These are phyloP conservation scores for Zoanthus sociatus DNA, from an alignment of 92 coral and sea anemone species.

Conservation along the genomic window DNA sequence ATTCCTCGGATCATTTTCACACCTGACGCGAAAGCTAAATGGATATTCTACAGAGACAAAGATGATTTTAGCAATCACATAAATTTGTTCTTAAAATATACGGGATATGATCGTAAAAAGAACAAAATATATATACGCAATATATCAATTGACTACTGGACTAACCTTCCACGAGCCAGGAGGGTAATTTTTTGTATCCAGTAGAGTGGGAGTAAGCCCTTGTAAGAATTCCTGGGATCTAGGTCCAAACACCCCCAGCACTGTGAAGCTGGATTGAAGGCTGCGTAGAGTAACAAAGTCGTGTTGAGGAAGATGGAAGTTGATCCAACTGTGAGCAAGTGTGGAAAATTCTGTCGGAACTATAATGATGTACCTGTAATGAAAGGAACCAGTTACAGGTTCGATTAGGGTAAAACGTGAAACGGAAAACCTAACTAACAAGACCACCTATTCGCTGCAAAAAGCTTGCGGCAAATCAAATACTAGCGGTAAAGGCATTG, in stretches of 20 bases:
- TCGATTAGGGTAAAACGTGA: no score
- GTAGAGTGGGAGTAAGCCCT: conserved; percentile 12
- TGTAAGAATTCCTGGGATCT: conserved; percentile 27
- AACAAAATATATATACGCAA: no score
- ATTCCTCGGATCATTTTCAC: conserved; percentile 20
- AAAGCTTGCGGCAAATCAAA: no score
- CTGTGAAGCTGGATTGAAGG: conserved; percentile 26
- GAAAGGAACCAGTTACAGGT: no score
- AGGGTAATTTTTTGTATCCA: conserved; percentile 4
- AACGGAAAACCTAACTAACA: no score
- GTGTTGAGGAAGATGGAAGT: conserved; percentile 15
- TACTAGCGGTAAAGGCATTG: no score
- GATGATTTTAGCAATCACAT: not conserved
- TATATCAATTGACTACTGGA: not conserved
- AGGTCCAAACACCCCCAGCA: conserved; percentile 33
- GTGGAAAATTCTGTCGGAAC: conserved; percentile 25
- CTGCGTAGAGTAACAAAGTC: conserved; percentile 30
- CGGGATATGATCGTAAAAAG: no score
- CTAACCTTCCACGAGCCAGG: conserved; percentile 22
- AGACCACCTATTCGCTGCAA: no score
- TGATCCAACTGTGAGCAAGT: conserved; percentile 17
- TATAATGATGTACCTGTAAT: not conserved
- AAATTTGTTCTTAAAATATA: no score
- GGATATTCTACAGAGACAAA: not conserved
- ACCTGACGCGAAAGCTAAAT: conserved; percentile 32